Base-by-base conservation (phyloP, 2,888 invertebrate species). In the Opisthograptis luteolata region DNA sequence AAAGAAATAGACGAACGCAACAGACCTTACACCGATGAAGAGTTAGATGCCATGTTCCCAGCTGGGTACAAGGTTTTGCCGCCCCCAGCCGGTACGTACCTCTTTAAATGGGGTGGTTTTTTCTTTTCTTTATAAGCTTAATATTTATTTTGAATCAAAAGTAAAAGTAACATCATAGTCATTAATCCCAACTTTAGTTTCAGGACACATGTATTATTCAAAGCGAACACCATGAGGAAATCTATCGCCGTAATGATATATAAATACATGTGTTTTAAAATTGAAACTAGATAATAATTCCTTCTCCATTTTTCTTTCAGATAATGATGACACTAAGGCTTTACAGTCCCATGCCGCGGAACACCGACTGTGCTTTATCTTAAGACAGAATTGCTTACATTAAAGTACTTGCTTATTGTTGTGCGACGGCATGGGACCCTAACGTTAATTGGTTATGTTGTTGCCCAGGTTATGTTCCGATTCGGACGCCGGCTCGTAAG, bases 1-100 rank as follows among this genome's bases (percentile, higher is more conserved):
- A 94, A 98, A 69, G 99, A 99, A 87, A 99, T 99, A 51, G 99
- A 99, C 74, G 99, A 99, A 80, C 92, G 99, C 49, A 99, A 99
- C 84, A 92, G 99, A 60, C 99, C 99, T 0, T 94, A 98, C 66
- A 95, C 97, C 0, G 99, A 99, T 73, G 99, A 99, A 76, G 99
- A 99, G 82, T 90, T 99, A 45, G 99, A 99, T 82, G 93, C 97
- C 58, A 95, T 99, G 94, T 99, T 99, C 87, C 99, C 99, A 43
- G 95, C 98, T 7, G 99, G 99, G 50, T 99, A 99, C 90, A 99
- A 99, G 93, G 95, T 98, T 76, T 92, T 99, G 55, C 97, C 96
- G 55, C 98, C 99, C 3, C 99, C 99, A 17, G 97, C 97, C 45
- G 97, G 96, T 91, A 83, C 67, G 88, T 81, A 70, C 61, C 51